phyloP scores from a whole-genome alignment of 2,797 vertebrate species.

The Tolypeutes matacus region DNA sequence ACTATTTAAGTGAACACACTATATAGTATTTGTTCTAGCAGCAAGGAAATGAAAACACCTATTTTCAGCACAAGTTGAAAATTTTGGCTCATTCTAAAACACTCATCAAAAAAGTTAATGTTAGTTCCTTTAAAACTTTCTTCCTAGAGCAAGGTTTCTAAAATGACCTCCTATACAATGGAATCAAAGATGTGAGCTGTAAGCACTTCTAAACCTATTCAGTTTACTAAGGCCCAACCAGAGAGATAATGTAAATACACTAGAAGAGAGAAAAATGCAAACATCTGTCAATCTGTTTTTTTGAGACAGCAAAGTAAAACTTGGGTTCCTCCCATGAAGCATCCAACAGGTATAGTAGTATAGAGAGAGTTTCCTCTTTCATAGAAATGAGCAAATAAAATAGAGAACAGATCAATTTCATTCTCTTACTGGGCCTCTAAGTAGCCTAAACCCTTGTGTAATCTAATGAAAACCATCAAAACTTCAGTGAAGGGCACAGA shows the following conservation, averaged over 20 bases:
- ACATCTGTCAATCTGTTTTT: not conserved
- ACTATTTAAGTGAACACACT: too few relatives aligned
- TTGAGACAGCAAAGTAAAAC: not conserved
- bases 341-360: not conserved
- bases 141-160: conserved; percentile 44
- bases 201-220: not conserved
- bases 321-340: not conserved
- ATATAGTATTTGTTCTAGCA: too few relatives aligned
- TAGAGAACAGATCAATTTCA: not conserved
- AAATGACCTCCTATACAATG: not conserved
- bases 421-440: not conserved
- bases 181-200: not conserved
- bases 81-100: conserved; percentile 16
- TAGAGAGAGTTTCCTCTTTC: not conserved
- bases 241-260: not conserved
- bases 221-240: not conserved
- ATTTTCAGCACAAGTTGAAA: conserved; percentile 27
- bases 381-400: not conserved
- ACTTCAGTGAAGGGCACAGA: not conserved
- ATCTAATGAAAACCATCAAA: conserved; percentile 40
- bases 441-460: conserved; percentile 29
- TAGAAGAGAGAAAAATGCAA: not conserved
- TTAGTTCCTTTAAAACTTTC: conserved; percentile 37
- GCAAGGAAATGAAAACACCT: not conserved
- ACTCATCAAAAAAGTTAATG: not conserved